A percentile compares a stretch with the other conserved stretches of the same genome.
phyloP scores from a whole-genome alignment of 2,888 invertebrate species.

The Dicroscelio sp. region DNA sequence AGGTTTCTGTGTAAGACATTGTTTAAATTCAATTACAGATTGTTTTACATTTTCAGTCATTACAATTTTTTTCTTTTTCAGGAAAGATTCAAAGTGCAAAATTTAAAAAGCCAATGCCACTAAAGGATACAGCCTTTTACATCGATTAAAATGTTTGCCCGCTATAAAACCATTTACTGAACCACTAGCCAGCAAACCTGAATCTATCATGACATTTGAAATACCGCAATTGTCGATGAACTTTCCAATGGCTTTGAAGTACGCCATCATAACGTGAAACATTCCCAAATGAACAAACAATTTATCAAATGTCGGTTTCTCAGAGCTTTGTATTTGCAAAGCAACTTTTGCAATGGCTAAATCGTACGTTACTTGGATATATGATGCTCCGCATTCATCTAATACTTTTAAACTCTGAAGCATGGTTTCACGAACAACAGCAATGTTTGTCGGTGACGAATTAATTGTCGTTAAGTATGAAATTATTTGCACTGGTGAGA shows the following conservation, averaged over 20 bases:
- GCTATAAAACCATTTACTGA: conserved; percentile 78
- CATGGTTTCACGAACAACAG: conserved; percentile 84
- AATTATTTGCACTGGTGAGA: conserved; percentile 81
- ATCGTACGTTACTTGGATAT: conserved; percentile 84
- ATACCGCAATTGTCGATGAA: conserved; percentile 86
- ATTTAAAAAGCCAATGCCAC: conserved; percentile 54
- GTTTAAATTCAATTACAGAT: not conserved
- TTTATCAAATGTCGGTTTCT: conserved; percentile 80
- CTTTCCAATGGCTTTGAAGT: conserved; percentile 87
- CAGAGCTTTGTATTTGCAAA: conserved; percentile 82
- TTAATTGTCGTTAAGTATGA: conserved; percentile 88
- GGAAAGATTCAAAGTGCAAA: conserved; percentile 85
- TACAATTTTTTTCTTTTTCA: conserved; percentile 57
- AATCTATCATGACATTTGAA: conserved; percentile 77
- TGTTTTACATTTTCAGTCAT: conserved; percentile 35
- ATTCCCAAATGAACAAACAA: conserved; percentile 85
- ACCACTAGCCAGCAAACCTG: conserved; percentile 79
- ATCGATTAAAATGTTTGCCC: conserved; percentile 82
- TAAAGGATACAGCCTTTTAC: conserved; percentile 69
- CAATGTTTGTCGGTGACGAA: conserved; percentile 85
- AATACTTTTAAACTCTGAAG: conserved; percentile 69
- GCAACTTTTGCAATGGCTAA: conserved; percentile 85
- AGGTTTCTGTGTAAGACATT: no score
- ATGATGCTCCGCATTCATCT: conserved; percentile 74
- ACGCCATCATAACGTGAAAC: conserved; percentile 86